Evolutionary conservation across 2,797 vertebrate species (phyloP).

Genomic region (Sebastiscus tertius): DNA sequence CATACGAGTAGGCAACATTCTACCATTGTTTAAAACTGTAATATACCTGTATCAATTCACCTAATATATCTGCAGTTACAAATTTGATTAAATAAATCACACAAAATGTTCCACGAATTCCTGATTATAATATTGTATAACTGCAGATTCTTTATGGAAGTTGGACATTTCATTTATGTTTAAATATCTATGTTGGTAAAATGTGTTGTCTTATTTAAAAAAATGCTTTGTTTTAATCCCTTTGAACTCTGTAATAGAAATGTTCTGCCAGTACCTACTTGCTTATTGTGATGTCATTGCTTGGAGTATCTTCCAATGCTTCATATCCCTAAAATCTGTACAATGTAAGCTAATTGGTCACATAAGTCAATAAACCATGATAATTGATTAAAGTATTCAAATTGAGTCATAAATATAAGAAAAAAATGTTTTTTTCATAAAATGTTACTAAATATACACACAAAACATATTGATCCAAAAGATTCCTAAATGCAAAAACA

Average conservation of each 20-base stretch:
- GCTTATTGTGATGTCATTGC: no score
- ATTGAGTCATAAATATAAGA: no score
- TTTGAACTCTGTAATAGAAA: no score
- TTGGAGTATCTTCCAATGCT: no score
- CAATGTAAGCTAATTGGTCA: no score
- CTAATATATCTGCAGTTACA: background rate
- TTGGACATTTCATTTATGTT: background rate
- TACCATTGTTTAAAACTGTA: background rate
- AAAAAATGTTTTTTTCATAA: no score
- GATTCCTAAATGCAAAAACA: fast-evolving
- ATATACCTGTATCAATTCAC: background rate
- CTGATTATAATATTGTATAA: background rate
- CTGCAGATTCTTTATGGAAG: background rate
- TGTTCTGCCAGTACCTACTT: no score
- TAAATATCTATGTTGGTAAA: background rate
- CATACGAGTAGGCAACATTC: background rate
- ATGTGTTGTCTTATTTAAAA: background rate
- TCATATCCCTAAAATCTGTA: no score
- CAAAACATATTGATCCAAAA: no score
- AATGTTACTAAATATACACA: no score
- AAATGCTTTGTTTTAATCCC: background rate
- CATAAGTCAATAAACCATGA: no score
- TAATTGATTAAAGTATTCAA: no score
- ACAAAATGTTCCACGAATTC: background rate
- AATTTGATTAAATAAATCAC: background rate